phyloP scores from a whole-genome alignment of 2,797 vertebrate genomes.

The Rhinatrema bivittatum region DNA sequence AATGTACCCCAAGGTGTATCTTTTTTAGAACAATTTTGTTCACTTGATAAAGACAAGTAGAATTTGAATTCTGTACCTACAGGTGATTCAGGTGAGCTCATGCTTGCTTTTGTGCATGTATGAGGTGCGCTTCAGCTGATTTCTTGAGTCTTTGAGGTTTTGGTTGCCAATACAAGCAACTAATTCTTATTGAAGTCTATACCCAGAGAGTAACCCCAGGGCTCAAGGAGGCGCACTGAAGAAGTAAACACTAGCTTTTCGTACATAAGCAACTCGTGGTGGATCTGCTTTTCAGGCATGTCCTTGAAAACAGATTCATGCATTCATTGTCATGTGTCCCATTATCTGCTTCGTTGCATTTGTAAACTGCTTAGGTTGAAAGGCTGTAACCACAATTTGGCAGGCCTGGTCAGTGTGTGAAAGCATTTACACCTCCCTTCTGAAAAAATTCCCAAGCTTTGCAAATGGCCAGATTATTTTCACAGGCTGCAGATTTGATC shows the following conservation, averaged over 20 bases:
- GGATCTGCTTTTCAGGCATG: conserved; percentile 1
- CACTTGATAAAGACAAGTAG: neutral
- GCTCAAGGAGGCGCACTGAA: conserved; percentile 18
- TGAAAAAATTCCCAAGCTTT: too few relatives aligned
- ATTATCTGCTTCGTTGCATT: conserved; percentile 39
- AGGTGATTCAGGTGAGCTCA: neutral
- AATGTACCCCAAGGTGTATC: too few relatives aligned
- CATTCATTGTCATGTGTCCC: conserved; percentile 21
- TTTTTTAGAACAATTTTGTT: neutral
- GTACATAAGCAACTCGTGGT: neutral
- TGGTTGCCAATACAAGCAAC: neutral
- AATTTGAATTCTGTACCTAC: neutral
- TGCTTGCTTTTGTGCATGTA: neutral
- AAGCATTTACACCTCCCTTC: too few relatives aligned
- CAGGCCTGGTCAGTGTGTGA: too few relatives aligned
- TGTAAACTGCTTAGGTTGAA: conserved; percentile 44
- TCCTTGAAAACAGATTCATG: conserved; percentile 23
- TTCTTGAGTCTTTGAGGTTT: conserved; percentile 1
- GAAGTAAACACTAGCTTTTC: conserved; percentile 13
- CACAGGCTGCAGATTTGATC: too few relatives aligned
- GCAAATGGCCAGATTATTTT: too few relatives aligned
- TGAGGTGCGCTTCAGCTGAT: neutral
- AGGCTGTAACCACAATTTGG: too few relatives aligned
- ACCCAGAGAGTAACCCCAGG: conserved; percentile 1
- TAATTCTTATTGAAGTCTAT: conserved; percentile 4